phyloP scores from a whole-genome alignment of 2,888 invertebrate genomes.

The Megaustenia siamemsis region DNA sequence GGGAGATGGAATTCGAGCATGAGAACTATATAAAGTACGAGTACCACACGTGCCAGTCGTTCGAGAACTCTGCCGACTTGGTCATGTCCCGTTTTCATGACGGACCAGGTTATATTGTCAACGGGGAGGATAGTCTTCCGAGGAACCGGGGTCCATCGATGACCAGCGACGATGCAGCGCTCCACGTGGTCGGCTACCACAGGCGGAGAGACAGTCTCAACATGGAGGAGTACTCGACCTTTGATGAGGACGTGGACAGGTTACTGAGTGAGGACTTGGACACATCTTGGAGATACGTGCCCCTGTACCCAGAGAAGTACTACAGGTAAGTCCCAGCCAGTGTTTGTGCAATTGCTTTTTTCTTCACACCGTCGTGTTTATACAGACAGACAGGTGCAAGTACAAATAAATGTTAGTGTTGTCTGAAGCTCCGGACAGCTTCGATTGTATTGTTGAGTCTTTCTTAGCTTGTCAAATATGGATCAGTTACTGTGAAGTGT shows the following conservation, averaged over 20 bases:
- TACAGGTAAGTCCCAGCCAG: slow-evolving; percentile 52
- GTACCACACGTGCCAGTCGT: slow-evolving; percentile 10
- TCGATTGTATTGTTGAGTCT: too few relatives aligned
- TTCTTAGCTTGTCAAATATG: too few relatives aligned
- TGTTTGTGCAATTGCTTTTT: too few relatives aligned
- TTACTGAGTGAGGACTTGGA: slow-evolving; percentile 51
- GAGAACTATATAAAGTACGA: slow-evolving; percentile 34
- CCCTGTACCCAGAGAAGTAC: slow-evolving; percentile 50
- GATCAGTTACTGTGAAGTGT: too few relatives aligned
- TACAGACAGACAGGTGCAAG: too few relatives aligned
- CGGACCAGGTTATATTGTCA: neutral
- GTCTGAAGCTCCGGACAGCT: too few relatives aligned
- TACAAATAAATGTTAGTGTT: too few relatives aligned
- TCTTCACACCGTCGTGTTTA: too few relatives aligned
- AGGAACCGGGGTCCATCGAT: neutral
- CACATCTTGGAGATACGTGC: slow-evolving; percentile 52
- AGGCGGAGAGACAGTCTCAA: slow-evolving; percentile 47
- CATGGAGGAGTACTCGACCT: slow-evolving; percentile 53
- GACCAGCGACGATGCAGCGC: neutral
- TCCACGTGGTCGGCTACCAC: neutral
- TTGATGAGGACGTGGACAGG: slow-evolving; percentile 38
- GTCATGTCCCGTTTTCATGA: neutral
- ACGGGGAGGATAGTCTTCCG: neutral
- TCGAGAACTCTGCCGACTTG: neutral
- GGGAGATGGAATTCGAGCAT: neutral